Evolutionary conservation across 2,888 invertebrate species (phyloP).

Genomic region (Spicauda simplicius): DNA sequence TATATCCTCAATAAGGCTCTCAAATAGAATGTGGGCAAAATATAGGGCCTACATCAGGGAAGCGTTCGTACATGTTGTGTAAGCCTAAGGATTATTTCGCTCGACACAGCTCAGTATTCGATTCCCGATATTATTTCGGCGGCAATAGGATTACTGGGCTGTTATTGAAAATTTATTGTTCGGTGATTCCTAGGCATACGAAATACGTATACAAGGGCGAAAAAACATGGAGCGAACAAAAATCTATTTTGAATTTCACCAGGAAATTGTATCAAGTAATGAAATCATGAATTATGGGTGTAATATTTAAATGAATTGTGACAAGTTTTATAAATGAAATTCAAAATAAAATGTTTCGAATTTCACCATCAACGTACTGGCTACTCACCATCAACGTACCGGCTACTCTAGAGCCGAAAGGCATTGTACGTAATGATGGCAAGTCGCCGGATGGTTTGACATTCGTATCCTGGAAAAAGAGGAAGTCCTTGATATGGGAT

Average conservation of each 20-base stretch:
- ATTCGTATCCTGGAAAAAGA: too few species aligned
- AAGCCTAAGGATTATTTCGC: conserved; percentile 52
- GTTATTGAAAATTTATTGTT: conserved; percentile 43
- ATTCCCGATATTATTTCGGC: conserved; percentile 46
- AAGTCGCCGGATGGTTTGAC: too few species aligned
- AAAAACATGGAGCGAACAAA: conserved; percentile 4
- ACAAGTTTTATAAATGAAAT: too few species aligned
- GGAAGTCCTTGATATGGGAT: too few species aligned
- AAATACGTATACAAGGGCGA: background rate
- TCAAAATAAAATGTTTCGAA: too few species aligned
- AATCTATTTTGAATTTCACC: conserved; percentile 1
- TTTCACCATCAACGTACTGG: too few species aligned
- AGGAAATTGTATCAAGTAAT: conserved; percentile 2
- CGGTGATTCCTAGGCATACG: background rate
- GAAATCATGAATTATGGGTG: too few species aligned
- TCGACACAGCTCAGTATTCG: conserved; percentile 43
- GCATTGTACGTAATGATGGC: too few species aligned
- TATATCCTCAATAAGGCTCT: background rate
- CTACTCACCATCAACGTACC: too few species aligned
- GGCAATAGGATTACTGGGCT: conserved; percentile 40
- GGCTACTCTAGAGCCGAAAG: too few species aligned
- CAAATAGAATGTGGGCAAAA: conserved; percentile 13
- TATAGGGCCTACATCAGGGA: background rate
- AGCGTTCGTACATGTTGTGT: conserved; percentile 32
- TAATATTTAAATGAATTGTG: too few species aligned